Evolutionary conservation across 2,113 vertebrate species (phyloP).

Genomic region (Malurus alboscapulatus): DNA sequence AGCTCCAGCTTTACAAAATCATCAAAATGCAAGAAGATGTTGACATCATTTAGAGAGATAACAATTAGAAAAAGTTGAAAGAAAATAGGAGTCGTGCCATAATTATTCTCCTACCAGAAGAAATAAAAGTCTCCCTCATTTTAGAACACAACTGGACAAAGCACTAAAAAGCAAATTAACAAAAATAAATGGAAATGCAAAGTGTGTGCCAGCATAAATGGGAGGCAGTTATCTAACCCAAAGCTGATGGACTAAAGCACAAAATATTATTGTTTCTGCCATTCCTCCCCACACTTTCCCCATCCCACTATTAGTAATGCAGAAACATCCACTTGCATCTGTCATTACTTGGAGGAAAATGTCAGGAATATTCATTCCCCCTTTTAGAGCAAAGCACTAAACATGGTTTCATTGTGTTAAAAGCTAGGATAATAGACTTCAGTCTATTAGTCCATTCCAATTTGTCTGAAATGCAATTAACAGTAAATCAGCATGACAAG

Average conservation of each 20-base stretch:
- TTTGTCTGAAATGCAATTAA: constrained; percentile 1
- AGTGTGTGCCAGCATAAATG: neutral
- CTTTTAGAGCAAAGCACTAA: neutral
- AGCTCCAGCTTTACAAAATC: neutral
- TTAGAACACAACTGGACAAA: neutral
- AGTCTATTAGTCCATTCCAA: neutral
- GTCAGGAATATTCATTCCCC: neutral
- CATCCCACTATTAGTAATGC: neutral
- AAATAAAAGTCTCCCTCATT: neutral
- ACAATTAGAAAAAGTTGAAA: neutral
- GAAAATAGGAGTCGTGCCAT: neutral
- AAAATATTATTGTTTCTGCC: neutral
- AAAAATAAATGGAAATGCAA: neutral
- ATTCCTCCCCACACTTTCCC: neutral
- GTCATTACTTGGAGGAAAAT: neutral
- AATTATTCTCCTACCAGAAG: neutral
- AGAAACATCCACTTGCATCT: neutral
- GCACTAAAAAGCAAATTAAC: neutral
- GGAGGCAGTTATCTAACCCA: neutral
- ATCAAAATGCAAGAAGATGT: neutral
- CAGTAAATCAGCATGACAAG: neutral
- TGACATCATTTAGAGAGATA: neutral
- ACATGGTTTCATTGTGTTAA: constrained; percentile 17
- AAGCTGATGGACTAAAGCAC: neutral
- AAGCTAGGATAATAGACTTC: neutral